Evolutionary conservation across 2,797 vertebrate genomes (phyloP).

Genomic region (Myripristis jacobus): DNA sequence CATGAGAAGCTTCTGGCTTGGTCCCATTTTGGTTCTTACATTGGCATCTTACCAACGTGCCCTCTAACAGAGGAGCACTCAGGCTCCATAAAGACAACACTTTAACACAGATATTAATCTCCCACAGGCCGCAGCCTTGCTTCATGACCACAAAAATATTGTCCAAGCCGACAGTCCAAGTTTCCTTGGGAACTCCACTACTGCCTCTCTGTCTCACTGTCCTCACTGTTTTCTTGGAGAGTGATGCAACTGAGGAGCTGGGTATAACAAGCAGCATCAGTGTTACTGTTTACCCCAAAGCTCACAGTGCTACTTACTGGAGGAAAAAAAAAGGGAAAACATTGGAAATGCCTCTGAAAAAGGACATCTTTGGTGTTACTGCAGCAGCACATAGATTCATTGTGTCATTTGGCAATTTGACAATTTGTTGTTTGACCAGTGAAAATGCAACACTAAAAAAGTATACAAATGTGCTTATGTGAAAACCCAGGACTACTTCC

Average conservation of each 20-base stretch:
- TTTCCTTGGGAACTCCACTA: conserved; percentile 24
- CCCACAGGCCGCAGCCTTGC: conserved; percentile 36
- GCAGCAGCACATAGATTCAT: not conserved
- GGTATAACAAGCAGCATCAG: conserved; percentile 44
- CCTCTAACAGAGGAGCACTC: conserved; percentile 35
- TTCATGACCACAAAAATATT: conserved; percentile 30
- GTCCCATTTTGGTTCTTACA: conserved; percentile 24
- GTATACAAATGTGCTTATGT: too few species aligned
- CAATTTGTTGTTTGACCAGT: not conserved
- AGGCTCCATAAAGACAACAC: conserved; percentile 41
- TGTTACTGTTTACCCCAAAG: not conserved
- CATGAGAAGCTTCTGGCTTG: conserved; percentile 35
- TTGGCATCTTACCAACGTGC: conserved; percentile 24
- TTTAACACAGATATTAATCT: conserved; percentile 59
- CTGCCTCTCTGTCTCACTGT: not conserved
- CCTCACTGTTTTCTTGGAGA: conserved; percentile 49
- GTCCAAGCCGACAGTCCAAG: conserved; percentile 26
- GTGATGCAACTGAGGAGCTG: conserved; percentile 51
- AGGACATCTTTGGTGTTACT: not conserved
- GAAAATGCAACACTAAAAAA: not conserved
- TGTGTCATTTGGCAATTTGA: not conserved
- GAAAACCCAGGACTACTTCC: too few species aligned
- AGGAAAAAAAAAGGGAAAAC: too few species aligned
- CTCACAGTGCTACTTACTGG: not conserved
- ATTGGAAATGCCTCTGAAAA: conserved; percentile 2